Evolutionary conservation across 1,140 invertebrate species (phyloP).

Genomic region (Zaprionus gabonicus): DNA sequence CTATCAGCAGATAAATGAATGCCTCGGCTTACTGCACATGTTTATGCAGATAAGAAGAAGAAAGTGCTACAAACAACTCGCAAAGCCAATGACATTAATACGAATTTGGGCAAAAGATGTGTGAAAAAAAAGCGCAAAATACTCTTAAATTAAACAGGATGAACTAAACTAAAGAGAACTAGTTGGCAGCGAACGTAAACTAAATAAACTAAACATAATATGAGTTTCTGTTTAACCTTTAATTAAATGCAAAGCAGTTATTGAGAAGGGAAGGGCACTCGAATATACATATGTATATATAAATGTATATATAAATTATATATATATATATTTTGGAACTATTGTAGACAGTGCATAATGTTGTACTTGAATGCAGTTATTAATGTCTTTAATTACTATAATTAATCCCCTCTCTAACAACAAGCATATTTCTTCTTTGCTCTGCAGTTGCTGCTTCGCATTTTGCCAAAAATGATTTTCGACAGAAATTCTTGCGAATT

Average conservation of each 20-base stretch:
- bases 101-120: constrained; percentile 2
- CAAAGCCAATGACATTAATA: constrained; percentile 24
- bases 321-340: no score
- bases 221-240: no score
- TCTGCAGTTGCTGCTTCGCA: background rate
- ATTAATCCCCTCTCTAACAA: background rate
- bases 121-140: constrained; percentile 8
- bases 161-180: background rate
- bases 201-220: no score
- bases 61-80: constrained; percentile 9
- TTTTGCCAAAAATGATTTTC: background rate
- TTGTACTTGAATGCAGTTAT: no score
- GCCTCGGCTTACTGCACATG: constrained; percentile 13
- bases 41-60: constrained; percentile 10
- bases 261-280: no score
- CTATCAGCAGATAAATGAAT: constrained; percentile 32
- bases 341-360: no score
- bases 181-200: no score
- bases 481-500: constrained; percentile 13
- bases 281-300: no score
- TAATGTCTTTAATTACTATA: no score
- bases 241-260: no score
- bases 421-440: background rate
- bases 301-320: no score
- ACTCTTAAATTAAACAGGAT: background rate